Evolutionary conservation across 2,888 invertebrate species (phyloP).

Genomic region (Limnephilus rhombicus): DNA sequence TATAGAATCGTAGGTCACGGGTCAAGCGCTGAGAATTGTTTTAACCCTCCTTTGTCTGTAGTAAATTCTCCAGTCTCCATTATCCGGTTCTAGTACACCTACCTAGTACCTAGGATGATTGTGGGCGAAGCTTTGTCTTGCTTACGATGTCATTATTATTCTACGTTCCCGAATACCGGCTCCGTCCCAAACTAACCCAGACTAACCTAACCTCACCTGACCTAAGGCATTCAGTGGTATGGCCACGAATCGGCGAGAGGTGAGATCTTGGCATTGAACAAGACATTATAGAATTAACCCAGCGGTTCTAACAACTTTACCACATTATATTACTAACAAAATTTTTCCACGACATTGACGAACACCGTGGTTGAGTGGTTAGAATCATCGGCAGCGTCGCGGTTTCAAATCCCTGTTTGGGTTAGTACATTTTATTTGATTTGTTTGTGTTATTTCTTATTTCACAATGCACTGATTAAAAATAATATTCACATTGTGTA

Average conservation of each 20-base stretch:
- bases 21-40: background rate
- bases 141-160: background rate
- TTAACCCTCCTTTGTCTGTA: background rate
- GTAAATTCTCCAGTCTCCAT: background rate
- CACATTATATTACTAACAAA: background rate
- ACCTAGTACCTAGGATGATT: background rate
- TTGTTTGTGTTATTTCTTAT: no score
- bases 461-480: no score
- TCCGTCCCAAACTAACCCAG: background rate
- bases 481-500: no score
- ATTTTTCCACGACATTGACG: background rate
- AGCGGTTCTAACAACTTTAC: background rate
- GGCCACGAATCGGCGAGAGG: background rate
- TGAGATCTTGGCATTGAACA: background rate
- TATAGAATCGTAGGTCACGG: background rate
- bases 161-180: background rate
- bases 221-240: background rate
- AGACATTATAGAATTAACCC: background rate
- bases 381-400: no score
- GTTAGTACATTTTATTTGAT: no score
- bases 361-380: no score
- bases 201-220: background rate
- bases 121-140: background rate
- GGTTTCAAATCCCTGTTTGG: no score
- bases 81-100: background rate